Base-by-base conservation (phyloP, 2,113 vertebrate genomes). In the Piaya cayana region DNA sequence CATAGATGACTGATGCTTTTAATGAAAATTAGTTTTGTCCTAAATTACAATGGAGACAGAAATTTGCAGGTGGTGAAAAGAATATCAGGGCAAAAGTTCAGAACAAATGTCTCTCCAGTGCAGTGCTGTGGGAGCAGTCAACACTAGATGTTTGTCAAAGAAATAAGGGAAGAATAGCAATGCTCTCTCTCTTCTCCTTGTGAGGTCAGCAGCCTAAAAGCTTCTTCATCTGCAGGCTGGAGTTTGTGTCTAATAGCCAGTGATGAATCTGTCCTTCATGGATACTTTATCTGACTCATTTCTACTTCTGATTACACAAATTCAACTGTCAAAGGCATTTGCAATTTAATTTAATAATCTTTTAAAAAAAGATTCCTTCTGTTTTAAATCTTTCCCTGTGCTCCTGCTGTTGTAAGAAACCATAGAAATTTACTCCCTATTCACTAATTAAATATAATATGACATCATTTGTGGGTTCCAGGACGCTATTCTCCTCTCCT, bases 191-290 rank as follows among this genome's bases (percentile, higher is more conserved):
- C 11, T 12, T 55, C 5, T 1, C 15, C 26, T 55, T 25, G 19
- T 30, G 32, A 0, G 0, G 26, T 22, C 0, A 0, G 17, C 69
- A 87, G 55, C 55, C 29, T 18, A 27, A 63, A 20, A 30, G 27
- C 19, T 60, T 83, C 34, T 17, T 53, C 50, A 71, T n/a, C 7
- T 26, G 5, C 34, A 83, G 53, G 26, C 22, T 1, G 8, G 34
- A 74, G 15, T 59, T 49, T 55, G 13, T 69, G 13, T 29, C 53
- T 80, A 42, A 37, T 5, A 64, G 30, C 15, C 29, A 47, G 37
- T 75, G 43, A 47, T 43, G 55, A 18, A 47, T 55, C 12, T 75
- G 49, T 50, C 22, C 43, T 76, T 23, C 30, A 8, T 11, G 53
- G 39, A 53, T 37, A 18, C 18, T 25, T 55, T 62, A 18, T 58